Percentiles rank a stretch among this genome's conserved stretches.
These are phyloP conservation scores for Micrastur ruficollis DNA, from an alignment of 2,797 vertebrate species.

Conservation along the genomic window DNA sequence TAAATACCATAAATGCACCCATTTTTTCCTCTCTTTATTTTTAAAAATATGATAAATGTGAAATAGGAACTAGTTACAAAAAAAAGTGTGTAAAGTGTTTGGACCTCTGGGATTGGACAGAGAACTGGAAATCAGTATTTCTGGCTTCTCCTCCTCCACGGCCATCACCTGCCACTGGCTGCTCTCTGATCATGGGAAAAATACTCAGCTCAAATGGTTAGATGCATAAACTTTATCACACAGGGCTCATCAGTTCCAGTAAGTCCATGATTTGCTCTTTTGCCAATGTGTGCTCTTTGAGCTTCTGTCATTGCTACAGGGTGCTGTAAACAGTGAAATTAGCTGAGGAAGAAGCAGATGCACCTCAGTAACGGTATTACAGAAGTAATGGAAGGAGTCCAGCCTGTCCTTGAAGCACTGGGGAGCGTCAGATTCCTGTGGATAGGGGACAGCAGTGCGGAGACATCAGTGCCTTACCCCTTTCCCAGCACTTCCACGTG, in stretches of 20 bases:
- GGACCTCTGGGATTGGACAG: neutral
- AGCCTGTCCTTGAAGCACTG: neutral
- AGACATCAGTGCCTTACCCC: neutral
- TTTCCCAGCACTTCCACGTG: neutral
- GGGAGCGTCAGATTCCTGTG: neutral
- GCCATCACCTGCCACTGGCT: rapidly evolving
- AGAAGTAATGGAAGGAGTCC: neutral
- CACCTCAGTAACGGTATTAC: neutral
- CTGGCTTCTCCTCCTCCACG: neutral
- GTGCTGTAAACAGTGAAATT: neutral
- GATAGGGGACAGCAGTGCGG: neutral
- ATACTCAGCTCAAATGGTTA: neutral
- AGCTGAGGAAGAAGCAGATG: neutral
- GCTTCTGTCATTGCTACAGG: neutral
- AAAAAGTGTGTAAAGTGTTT: neutral
- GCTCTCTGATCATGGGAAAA: neutral
- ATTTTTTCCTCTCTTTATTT: neutral
- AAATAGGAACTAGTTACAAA: neutral
- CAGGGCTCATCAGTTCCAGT: neutral
- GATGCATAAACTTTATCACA: neutral
- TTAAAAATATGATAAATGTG: neutral
- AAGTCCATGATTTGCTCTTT: neutral
- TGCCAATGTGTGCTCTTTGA: neutral
- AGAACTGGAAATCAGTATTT: neutral
- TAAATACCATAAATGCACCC: neutral